These are phyloP conservation scores for Eupithecia inturbata DNA, from an alignment of 2,888 invertebrate genomes.

Conservation along the genomic window DNA sequence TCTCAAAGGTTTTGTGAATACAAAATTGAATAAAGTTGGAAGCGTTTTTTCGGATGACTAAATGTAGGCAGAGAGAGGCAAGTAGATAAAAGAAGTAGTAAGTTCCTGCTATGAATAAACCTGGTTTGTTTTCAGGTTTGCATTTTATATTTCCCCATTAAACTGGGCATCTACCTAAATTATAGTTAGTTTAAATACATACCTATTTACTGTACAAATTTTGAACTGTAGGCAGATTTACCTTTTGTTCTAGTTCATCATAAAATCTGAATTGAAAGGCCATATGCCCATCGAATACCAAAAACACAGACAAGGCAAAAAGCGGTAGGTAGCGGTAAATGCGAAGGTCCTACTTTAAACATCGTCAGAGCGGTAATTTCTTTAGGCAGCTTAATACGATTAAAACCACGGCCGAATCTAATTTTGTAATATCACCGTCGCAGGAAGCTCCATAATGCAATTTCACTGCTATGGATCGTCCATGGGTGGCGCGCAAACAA, in stretches of 20 bases:
- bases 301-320: background rate
- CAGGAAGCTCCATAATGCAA: slow-evolving; percentile 35
- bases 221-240: background rate
- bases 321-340: background rate
- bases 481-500: slow-evolving; percentile 37
- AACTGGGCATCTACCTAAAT: too few relatives aligned
- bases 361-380: slow-evolving; percentile 17
- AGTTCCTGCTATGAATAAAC: background rate
- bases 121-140: background rate
- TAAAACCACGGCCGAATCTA: slow-evolving; percentile 35
- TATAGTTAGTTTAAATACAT: background rate
- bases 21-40: slow-evolving; percentile 16
- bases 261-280: background rate
- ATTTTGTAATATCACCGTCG: slow-evolving; percentile 35
- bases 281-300: background rate
- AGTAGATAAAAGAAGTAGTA: background rate
- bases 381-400: slow-evolving; percentile 30
- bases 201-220: background rate
- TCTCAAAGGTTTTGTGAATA: slow-evolving; percentile 16
- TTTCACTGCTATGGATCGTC: slow-evolving; percentile 38
- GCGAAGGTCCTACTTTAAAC: background rate
- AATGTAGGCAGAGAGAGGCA: slow-evolving; percentile 1
- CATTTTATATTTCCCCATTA: background rate
- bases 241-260: background rate
- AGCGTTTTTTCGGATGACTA: slow-evolving; percentile 3